A percentile compares a stretch with the other conserved stretches of the same genome.
phyloP scores from a whole-genome alignment of 2,113 vertebrate species.

The Vimba vimba region DNA sequence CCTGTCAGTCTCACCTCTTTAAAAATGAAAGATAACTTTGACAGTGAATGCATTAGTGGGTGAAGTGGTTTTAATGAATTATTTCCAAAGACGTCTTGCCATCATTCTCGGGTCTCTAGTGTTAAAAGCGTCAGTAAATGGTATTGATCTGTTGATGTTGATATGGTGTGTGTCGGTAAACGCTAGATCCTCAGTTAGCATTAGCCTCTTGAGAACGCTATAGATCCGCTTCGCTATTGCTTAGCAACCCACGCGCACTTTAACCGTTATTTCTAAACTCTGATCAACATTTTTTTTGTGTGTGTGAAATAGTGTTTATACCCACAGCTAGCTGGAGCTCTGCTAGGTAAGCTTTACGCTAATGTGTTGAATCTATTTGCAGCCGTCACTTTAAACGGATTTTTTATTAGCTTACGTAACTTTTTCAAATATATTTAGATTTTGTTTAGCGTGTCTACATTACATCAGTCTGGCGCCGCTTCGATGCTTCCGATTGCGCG shows the following conservation, averaged over 20 bases:
- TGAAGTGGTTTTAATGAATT: neutral
- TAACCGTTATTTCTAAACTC: neutral
- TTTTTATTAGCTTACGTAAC: neutral
- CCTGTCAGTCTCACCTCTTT: neutral
- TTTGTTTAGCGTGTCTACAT: neutral
- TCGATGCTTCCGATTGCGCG: too few relatives aligned
- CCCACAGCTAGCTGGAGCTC: neutral
- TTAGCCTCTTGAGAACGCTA: constrained; percentile 3
- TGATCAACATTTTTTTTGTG: too few relatives aligned
- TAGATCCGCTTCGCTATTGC: constrained; percentile 2
- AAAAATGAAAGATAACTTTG: neutral
- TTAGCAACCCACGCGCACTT: neutral
- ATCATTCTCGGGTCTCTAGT: neutral
- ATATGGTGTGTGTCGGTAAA: neutral
- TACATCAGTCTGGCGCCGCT: too few relatives aligned
- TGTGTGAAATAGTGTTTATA: neutral
- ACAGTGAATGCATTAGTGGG: neutral
- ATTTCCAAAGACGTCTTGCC: neutral
- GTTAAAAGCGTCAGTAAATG: constrained; percentile 14
- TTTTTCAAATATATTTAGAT: neutral
- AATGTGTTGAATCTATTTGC: neutral
- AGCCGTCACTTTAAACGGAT: neutral
- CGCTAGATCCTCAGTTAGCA: neutral
- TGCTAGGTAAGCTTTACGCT: neutral
- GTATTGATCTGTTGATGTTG: constrained; percentile 16